A percentile compares a stretch with the other conserved stretches of the same genome.
phyloP scores from a whole-genome alignment of 2,797 vertebrate genomes.

The Cossypha polioptera region DNA sequence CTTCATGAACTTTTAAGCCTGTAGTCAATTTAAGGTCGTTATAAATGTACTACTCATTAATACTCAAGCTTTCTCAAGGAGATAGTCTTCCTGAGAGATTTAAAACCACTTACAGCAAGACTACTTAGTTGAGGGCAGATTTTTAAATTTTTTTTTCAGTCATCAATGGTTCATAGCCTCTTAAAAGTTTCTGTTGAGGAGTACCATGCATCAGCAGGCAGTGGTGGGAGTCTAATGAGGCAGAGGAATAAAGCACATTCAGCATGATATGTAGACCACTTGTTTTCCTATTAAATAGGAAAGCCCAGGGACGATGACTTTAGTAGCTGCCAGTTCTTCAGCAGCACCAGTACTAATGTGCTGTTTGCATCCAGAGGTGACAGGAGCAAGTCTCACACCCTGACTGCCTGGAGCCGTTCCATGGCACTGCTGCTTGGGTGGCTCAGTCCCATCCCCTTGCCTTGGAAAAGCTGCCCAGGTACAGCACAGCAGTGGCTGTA shows the following conservation, averaged over 20 bases:
- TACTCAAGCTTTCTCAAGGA: neutral
- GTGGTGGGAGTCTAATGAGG: neutral
- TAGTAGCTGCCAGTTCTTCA: neutral
- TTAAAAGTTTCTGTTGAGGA: neutral
- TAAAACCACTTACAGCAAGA: slow-evolving; percentile 2
- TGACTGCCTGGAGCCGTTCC: neutral
- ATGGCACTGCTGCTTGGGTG: neutral
- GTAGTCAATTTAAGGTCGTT: slow-evolving; percentile 19
- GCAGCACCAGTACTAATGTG: neutral
- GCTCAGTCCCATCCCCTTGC: neutral
- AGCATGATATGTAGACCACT: neutral
- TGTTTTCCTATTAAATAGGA: neutral
- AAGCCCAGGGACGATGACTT: neutral
- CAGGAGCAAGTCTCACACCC: rapidly evolving
- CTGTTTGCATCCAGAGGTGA: neutral
- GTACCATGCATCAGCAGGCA: neutral
- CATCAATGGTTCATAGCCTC: neutral
- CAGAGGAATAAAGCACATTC: neutral
- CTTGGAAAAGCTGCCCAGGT: neutral
- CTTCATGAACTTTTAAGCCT: neutral
- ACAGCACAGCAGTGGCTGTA: rapidly evolving
- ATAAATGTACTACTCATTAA: slow-evolving; percentile 15
- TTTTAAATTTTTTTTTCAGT: neutral
- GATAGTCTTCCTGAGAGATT: neutral
- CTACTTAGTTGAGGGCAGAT: neutral